A percentile compares a stretch with the other conserved stretches of the same genome.
Conservation (phyloP, 1,140 invertebrate genomes). For the Drosophila lacteicornis region DNA sequence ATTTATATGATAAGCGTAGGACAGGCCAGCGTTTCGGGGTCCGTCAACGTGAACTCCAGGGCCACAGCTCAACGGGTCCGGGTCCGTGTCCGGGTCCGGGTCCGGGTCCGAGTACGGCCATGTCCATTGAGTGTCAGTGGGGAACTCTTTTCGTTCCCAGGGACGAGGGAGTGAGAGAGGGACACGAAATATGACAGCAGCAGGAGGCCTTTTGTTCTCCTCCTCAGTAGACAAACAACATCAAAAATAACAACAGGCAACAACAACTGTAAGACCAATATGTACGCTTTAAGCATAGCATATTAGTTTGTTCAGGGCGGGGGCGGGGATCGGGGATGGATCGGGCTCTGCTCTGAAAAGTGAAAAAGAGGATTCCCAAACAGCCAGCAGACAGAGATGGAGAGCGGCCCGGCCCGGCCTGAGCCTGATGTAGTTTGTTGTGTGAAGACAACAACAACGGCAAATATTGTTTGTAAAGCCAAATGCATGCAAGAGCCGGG, state of each 20-base stretch:
- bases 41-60: constrained; percentile 63
- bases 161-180: constrained; percentile 38
- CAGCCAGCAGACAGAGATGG: constrained; percentile 54
- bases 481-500: constrained; percentile 77
- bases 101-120: constrained; percentile 3
- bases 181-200: constrained; percentile 77
- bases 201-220: constrained; percentile 74
- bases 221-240: constrained; percentile 72
- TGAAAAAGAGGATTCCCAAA: constrained; percentile 80
- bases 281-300: constrained; percentile 84
- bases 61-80: constrained; percentile 58
- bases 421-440: constrained; percentile 79
- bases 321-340: background rate
- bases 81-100: background rate
- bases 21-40: constrained; percentile 49
- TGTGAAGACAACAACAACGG: constrained; percentile 66
- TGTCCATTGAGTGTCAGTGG: constrained; percentile 57
- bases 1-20: constrained; percentile 80
- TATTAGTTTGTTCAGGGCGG: constrained; percentile 75
- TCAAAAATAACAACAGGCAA: constrained; percentile 81
- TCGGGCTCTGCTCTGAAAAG: constrained; percentile 38
- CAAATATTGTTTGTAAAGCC: constrained; percentile 81
- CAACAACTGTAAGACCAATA: constrained; percentile 80
- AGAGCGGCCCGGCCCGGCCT: constrained; percentile 32
- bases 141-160: constrained; percentile 22